Evolutionary conservation across 2,797 vertebrate genomes (phyloP), one percentile per base, ranked within the genome.

Genomic region (Denticeps clupeoides): DNA sequence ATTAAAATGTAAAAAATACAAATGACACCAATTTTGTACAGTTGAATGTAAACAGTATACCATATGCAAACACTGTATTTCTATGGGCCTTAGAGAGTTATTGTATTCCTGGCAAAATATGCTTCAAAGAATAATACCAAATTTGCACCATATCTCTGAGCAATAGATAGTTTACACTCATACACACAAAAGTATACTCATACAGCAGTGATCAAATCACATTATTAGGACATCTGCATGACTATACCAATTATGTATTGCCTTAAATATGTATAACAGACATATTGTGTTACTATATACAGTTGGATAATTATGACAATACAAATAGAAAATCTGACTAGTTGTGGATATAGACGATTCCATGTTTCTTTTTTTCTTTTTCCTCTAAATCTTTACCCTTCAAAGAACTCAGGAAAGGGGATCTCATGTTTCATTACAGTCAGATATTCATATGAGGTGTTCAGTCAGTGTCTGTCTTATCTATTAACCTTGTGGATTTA

Each of bases 21-120:
- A n/a, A n/a, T n/a, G 50, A 65, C 45, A 59, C 9, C 51, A 56
- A 62, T 58, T 50, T 56, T 71, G 67, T 58, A 49, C 33, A 42
- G 57, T 48, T 74, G 75, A 81, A 79, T 81, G 76, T 79, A 74
- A 63, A 35, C 49, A 9, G 1, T 19, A 62, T 68, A 61, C 57
- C 68, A 72, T 56, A 67, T 57, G 64, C 63, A 41, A 37, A 18
- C 7, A 19, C 33, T 37, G 40, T 41, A 46, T 56, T 50, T 46
- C 19, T 31, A 35, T 45, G 12, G 62, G 74, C 75, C 75, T 82
- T 77, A 78, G 67, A 29, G 41, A 42, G 23, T 25, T 5, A 68
- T 68, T 63, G 64, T 65, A 60, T 65, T 67, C 65, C 71, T 69
- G 69, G 81, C 69, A 70, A 77, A 77, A 77, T 76, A 40, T 60